Percentiles rank a stretch among this genome's conserved stretches.
Conservation (phyloP, 2,113 vertebrate genomes). For the Rhineura floridana region DNA sequence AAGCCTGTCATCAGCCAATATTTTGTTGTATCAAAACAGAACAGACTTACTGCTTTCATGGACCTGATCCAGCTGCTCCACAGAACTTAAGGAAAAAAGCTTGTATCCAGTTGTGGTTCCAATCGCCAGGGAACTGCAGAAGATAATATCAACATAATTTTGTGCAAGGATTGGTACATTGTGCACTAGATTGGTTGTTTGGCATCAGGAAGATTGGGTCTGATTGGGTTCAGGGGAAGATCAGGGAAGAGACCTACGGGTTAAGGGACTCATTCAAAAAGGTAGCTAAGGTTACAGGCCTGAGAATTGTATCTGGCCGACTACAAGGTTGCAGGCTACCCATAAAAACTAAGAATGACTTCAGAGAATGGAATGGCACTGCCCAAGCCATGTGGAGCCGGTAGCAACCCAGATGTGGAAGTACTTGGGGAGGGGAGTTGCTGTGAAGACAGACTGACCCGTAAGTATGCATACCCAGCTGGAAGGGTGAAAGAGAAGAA, state of each 20-base stretch:
- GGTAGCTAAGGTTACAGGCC: not conserved
- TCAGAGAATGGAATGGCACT: not conserved
- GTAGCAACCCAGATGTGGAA: not conserved
- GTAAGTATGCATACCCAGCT: not conserved
- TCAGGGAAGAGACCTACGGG: not conserved
- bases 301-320: not conserved
- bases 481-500: not conserved
- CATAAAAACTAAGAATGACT: not conserved
- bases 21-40: not conserved
- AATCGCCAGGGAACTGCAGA: slow-evolving; percentile 88
- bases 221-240: not conserved
- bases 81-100: slow-evolving; percentile 91
- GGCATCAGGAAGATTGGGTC: not conserved
- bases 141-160: slow-evolving; percentile 31
- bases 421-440: not conserved
- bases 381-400: not conserved
- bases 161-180: not conserved
- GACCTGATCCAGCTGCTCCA: slow-evolving; percentile 94
- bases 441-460: not conserved
- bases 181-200: not conserved
- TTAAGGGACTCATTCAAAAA: not conserved
- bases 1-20: not conserved
- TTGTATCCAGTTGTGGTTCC: slow-evolving; percentile 90
- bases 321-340: not conserved
- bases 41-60: slow-evolving; percentile 91